These are phyloP conservation scores for Beris morrisii DNA, from an alignment of 2,888 invertebrate species.

Conservation along the genomic window DNA sequence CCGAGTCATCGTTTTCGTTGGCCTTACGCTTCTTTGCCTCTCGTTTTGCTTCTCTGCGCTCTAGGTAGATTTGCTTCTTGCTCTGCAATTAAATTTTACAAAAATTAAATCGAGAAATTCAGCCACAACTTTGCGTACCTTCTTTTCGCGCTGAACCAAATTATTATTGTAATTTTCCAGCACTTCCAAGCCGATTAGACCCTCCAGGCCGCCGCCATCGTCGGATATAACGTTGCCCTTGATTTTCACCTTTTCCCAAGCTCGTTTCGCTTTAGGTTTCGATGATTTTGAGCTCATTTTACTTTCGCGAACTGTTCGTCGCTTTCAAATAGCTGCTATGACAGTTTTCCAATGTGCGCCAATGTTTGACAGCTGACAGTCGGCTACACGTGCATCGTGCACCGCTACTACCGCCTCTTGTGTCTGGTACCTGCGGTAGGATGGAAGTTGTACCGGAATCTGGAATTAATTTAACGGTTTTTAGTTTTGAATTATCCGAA, in stretches of 20 bases:
- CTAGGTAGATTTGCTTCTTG: slow-evolving; percentile 25
- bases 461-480: no score
- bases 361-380: no score
- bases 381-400: no score
- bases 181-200: slow-evolving; percentile 77
- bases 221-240: slow-evolving; percentile 60
- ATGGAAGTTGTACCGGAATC: no score
- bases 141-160: slow-evolving; percentile 52
- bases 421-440: no score
- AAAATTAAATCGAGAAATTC: not conserved
- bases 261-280: slow-evolving; percentile 4
- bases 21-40: slow-evolving; percentile 29
- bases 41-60: slow-evolving; percentile 32
- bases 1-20: slow-evolving; percentile 35
- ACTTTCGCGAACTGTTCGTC: no score
- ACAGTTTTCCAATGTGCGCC: no score
- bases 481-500: no score
- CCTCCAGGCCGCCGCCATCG: slow-evolving; percentile 61
- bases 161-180: slow-evolving; percentile 66
- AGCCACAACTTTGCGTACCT: not conserved
- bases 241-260: slow-evolving; percentile 68
- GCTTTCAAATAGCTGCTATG: no score
- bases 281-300: slow-evolving; percentile 4
- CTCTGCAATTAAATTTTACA: not conserved
- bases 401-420: no score